Evolutionary conservation across 2,113 vertebrate species (phyloP), one percentile per base, ranked within the genome.

Genomic region (Vimba vimba): DNA sequence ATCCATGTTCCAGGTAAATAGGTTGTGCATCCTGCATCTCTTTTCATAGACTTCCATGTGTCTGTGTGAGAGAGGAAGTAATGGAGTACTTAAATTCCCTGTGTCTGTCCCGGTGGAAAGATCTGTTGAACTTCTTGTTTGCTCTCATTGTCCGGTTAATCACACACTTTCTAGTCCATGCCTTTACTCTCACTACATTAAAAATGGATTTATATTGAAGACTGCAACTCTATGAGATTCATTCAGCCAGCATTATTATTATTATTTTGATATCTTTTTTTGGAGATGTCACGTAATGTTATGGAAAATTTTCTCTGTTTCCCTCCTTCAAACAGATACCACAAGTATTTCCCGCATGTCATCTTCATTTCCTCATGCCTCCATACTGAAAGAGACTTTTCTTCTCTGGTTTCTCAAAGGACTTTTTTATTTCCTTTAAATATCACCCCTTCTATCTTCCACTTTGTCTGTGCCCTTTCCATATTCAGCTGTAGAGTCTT

Each of bases 271-370:
- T 5, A 17, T 59, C 2, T 39, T 8, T 59, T 23, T 79, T 25
- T 57, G 10, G 17, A 33, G 50, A 36, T 57, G 55, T 36, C 9
- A 8, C 17, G 11, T 47, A 25, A 47, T 23, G 3, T 2, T 36
- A 30, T 57, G 19, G 9, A 57, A 33, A 8, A 57, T 23, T 6
- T 36, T 13, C 21, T 33, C 43, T 25, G n/a, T 33, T 39, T 57
- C 9, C 12, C 23, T 57, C 17, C 2, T n/a, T 74, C 25, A 81
- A n/a, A 82, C 10, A 45, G 55, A n/a, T 19, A 52, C 85, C 85
- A 86, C 60, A 85, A 71, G 43, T 82, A 52, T 57, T 77, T 83
- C 25, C 15, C 21, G 74, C 85, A 85, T 87, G 30, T 39, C 68
- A 69, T 86, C 59, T 83, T 83, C 17, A 43, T 69, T 69, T 82